A percentile compares a stretch with the other conserved stretches of the same genome.
phyloP scores from a whole-genome alignment of 2,797 vertebrate genomes.

The Ataeniobius toweri region DNA sequence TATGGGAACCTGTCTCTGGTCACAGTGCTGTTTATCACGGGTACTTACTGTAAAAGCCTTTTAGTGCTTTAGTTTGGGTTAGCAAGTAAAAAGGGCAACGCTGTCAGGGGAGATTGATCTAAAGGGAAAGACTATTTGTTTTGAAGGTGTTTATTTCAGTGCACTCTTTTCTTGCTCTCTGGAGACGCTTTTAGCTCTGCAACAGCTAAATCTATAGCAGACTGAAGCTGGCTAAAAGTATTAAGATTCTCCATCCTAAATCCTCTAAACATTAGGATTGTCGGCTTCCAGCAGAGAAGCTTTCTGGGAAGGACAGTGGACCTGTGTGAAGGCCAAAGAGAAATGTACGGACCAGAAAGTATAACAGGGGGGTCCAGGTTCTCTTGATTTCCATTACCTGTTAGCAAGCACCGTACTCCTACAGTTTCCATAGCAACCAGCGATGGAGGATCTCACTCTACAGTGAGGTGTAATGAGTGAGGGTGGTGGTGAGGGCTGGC shows the following conservation, averaged over 20 bases:
- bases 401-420: conserved; percentile 63
- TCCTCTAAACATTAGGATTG: conserved; percentile 72
- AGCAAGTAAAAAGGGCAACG: conserved; percentile 66
- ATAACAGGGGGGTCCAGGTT: conserved; percentile 46
- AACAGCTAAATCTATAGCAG: conserved; percentile 61
- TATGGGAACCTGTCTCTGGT: conserved; percentile 55
- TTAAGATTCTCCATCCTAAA: conserved; percentile 61
- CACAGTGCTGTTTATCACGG: conserved; percentile 63
- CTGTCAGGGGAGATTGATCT: conserved; percentile 64
- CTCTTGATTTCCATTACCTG: conserved; percentile 71
- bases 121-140: conserved; percentile 59
- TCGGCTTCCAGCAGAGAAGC: conserved; percentile 46
- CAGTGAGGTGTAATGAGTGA: conserved; percentile 45
- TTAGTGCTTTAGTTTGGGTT: conserved; percentile 64
- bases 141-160: conserved; percentile 64
- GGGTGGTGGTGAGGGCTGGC: conserved; percentile 27
- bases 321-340: conserved; percentile 58
- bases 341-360: conserved; percentile 52
- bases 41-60: conserved; percentile 73
- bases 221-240: conserved; percentile 60
- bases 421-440: conserved; percentile 84
- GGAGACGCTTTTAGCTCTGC: conserved; percentile 50
- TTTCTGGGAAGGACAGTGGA: conserved; percentile 51
- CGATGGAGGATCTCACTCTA: conserved; percentile 52
- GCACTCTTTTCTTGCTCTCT: conserved; percentile 48